A percentile compares a stretch with the other conserved stretches of the same genome.
phyloP scores from a whole-genome alignment of 2,797 vertebrate genomes.

The Cirrhinus molitorella region DNA sequence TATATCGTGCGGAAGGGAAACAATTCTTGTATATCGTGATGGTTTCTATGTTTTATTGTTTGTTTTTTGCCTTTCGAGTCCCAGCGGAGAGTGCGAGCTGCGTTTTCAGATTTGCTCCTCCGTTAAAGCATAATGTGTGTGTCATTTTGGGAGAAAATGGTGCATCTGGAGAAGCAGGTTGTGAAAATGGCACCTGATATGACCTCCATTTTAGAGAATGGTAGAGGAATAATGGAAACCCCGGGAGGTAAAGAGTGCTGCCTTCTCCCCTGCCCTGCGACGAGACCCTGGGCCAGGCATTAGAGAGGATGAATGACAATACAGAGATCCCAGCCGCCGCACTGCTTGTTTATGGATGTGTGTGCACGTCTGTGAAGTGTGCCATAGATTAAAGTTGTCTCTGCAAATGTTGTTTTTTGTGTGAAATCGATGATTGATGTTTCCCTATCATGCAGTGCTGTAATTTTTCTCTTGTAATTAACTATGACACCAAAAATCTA shows the following conservation, averaged over 20 bases:
- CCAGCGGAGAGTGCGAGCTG: constrained; percentile 37
- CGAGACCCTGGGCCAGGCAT: constrained; percentile 64
- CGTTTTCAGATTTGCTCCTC: constrained; percentile 58
- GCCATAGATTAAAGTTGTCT: constrained; percentile 17
- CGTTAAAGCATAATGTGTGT: constrained; percentile 64
- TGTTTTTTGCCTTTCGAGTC: constrained; percentile 58
- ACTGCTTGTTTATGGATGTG: constrained; percentile 32
- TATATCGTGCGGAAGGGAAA: constrained; percentile 37
- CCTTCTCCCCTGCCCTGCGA: constrained; percentile 61
- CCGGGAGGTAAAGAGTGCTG: constrained; percentile 73
- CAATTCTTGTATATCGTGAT: constrained; percentile 35
- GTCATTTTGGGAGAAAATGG: constrained; percentile 72
- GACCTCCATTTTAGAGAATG: constrained; percentile 80
- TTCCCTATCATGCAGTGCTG: constrained; percentile 28
- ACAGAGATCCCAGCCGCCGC: constrained; percentile 36
- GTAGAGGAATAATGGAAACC: constrained; percentile 79
- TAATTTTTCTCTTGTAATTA: constrained; percentile 33
- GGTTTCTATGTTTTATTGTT: constrained; percentile 51
- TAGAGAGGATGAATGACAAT: constrained; percentile 65
- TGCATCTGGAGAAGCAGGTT: constrained; percentile 76
- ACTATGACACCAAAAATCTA: constrained; percentile 38
- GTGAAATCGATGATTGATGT: constrained; percentile 34
- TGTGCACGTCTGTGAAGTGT: constrained; percentile 4
- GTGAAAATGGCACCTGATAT: constrained; percentile 74
- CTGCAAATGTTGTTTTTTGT: constrained; percentile 26